Evolutionary conservation across 2,797 vertebrate genomes (phyloP), one percentile per base, ranked within the genome.

Genomic region (Lepus oiostolus): DNA sequence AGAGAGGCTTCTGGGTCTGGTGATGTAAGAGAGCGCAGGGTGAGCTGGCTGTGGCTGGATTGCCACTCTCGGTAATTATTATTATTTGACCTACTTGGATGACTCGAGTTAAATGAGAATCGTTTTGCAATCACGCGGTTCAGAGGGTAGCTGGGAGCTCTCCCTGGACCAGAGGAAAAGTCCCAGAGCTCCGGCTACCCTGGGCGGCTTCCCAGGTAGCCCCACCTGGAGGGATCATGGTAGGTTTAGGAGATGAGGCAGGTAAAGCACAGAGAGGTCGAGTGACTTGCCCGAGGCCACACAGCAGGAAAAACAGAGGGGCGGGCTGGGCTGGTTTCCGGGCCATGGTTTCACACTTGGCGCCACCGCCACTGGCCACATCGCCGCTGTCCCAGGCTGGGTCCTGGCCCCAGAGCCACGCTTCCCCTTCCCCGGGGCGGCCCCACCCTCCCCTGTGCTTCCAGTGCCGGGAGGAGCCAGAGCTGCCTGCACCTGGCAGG

Each of bases 11-110:
- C 62, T 38, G 35, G 42, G 17, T 3, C 11, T 0, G 19, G 26
- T 96, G 90, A 72, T 17, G 85, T 91, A 89, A 95, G 0, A 60
- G 81, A 67, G 32, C 54, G 26, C 65, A 0, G 0, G 4, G 89
- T 96, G 95, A 96, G 96, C 93, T 94, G 95, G 93, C 85, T 79
- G 83, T 72, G 83, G 50, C 88, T 52, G 65, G 88, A 70, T 54
- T 70, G 30, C 79, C 62, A 63, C 75, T 28, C 88, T 86, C 50
- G 0, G 70, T 94, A 88, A 89, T 95, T 89, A 81, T 85, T 76
- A 70, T 83, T 82, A 68, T 83, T 77, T 95, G 91, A 89, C 91
- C 90, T 65, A 87, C 93, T 93, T 90, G 85, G 81, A 84, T 70
- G 68, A 74, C 52, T 83, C 74, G 89, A 85, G 75, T 90, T 85